These are phyloP conservation scores for Eupsilia transversa DNA, from an alignment of 2,888 invertebrate species.

Conservation along the genomic window DNA sequence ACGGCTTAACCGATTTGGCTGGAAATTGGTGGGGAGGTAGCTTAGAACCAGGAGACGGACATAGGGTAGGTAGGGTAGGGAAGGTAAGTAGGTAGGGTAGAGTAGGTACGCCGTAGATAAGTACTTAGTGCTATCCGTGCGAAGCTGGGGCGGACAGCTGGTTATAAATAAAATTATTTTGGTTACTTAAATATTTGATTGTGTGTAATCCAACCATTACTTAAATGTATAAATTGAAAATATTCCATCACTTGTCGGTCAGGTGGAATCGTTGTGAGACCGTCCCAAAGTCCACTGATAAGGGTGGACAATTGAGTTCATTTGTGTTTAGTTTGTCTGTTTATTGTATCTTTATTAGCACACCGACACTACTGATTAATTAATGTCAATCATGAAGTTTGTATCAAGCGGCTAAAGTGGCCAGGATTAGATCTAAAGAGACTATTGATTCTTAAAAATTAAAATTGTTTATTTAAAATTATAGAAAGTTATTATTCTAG, in stretches of 20 bases:
- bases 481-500: too few species aligned
- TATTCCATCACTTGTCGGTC: slow-evolving; percentile 30
- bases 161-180: background rate
- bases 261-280: slow-evolving; percentile 23
- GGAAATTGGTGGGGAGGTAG: too few species aligned
- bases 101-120: too few species aligned
- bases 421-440: slow-evolving; percentile 1
- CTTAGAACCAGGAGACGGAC: too few species aligned
- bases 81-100: too few species aligned
- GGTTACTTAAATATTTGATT: background rate
- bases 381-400: slow-evolving; percentile 20
- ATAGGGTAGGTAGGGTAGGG: too few species aligned
- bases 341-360: slow-evolving; percentile 25
- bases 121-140: too few species aligned
- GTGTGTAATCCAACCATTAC: background rate
- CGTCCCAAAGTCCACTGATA: slow-evolving; percentile 50
- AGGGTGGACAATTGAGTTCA: slow-evolving; percentile 35
- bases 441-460: background rate
- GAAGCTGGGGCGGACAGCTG: too few species aligned
- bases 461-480: background rate
- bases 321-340: slow-evolving; percentile 24
- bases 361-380: slow-evolving; percentile 4
- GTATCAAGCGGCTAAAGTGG: background rate
- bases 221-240: slow-evolving; percentile 13
- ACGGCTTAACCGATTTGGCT: too few species aligned